Base-by-base conservation (phyloP, 2,113 vertebrate species). In the Nesogale talazaci region DNA sequence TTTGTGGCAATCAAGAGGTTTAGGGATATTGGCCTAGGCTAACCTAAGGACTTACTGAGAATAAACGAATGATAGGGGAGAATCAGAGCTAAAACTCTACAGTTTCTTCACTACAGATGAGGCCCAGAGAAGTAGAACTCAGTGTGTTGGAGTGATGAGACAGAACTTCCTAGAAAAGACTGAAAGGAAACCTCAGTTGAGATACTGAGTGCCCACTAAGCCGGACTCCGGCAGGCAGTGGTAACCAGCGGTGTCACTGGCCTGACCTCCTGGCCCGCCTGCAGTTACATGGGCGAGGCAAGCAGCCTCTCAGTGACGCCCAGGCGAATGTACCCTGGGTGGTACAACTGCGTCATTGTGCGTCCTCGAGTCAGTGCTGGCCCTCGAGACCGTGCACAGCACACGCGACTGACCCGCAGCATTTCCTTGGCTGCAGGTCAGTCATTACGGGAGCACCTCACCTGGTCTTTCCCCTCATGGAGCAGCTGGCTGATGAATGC, bases 11-110 rank as follows among this genome's bases (percentile, higher is more conserved):
- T 20, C 2, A 57, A 57, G n/a, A n/a, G 46, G 46, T 52, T 12
- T 52, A 2, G 46, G 46, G 22, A 19, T 61, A 67, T 67, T n/a
- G 69, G 40, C 65, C 77, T 8, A 57, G 31, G 76, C 40, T 17
- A 65, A 78, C 34, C n/a, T 86, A 89, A 91, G 67, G 38, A 91
- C 84, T 95, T 79, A 79, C 11, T 75, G 61, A 86, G 93, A 93
- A 93, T 80, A 94, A 94, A 92, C 27, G 38, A 75, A 25, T 40
- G 38, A 27, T 75, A 75, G 23, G 74, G 42, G 38, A 23, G 38
- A 40, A 11, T 23, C 72, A 75, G 40, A 25, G 72, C 22, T 11
- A 12, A 25, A 40, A 75, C 38, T 12, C 4, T 75, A 76, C 22
- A 36, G 19, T 76, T 76, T 76, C 74, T 76, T 8, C 25, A 42